Base-by-base conservation (phyloP, 2,113 vertebrate species). In the Lepisosteus osseus region DNA sequence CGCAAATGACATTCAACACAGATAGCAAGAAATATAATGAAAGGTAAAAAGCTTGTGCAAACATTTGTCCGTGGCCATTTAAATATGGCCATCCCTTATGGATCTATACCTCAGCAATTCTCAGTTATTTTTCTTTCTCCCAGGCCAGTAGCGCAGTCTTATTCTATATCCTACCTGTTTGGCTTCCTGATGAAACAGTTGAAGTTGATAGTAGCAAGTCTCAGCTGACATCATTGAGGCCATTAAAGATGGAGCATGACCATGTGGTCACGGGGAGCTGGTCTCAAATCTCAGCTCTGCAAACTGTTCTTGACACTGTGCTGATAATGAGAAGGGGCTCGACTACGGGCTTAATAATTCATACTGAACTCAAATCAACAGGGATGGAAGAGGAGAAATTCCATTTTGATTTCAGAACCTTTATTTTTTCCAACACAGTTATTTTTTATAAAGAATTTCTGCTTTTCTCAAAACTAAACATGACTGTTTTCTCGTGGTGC, bases 331-430 rank as follows among this genome's bases (percentile, higher is more conserved):
- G 89, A 70, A 81, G 63, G 76, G 81, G 78, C 85, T 78, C 74
- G 87, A 87, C 87, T 83, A 81, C 77, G 57, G 77, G 86, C 86
- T 92, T 87, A 92, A 91, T 92, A 90, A 92, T 91, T 92, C 84
- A 91, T 90, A 80, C 56, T 59, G 67, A 86, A 86, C 72, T 56
- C 63, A 74, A 74, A 69, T 87, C 87, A 83, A 81, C 82, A 81
- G 85, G 85, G 88, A 87, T 51, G 80, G 77, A 78, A 76, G 68
- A 6, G 29, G 9, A 29, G 13, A 51, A 9, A 1, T 9, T 29
- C 29, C 29, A 29, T 29, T 29, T 29, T 9, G 47, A 51, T 51
- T 51, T 51, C 47, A 6, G 47, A 51, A 51, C 47, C 47, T 51
- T 51, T 51, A 29, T 51, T 51, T 51, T 51, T 51, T 51, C 47